phyloP scores from a whole-genome alignment of 1,140 invertebrate genomes.

The Dinoponera quadriceps region DNA sequence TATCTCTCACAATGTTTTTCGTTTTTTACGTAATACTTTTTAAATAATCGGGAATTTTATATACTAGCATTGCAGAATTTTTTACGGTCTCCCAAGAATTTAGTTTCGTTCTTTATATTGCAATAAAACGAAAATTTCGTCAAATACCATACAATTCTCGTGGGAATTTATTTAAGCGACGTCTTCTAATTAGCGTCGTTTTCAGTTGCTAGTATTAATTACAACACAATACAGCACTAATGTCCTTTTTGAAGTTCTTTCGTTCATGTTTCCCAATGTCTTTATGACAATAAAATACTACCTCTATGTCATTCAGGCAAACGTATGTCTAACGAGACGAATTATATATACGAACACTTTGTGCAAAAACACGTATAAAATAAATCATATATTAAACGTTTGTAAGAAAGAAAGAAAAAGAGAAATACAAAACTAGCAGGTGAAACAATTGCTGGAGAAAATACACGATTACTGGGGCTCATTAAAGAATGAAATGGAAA shows the following conservation, averaged over 20 bases:
- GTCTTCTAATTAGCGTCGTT: background rate
- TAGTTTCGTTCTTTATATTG: background rate
- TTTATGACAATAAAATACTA: constrained; percentile 15
- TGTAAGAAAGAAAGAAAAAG: background rate
- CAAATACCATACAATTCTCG: background rate
- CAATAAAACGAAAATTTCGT: background rate
- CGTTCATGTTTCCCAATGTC: constrained; percentile 5
- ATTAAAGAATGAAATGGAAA: constrained; percentile 33
- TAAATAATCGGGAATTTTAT: too few species aligned
- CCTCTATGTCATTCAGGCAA: constrained; percentile 16
- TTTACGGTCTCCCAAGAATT: too few species aligned
- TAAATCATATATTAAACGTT: constrained; percentile 10
- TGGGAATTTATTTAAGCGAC: background rate
- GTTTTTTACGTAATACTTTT: too few species aligned
- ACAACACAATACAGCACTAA: constrained; percentile 17
- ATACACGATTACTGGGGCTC: constrained; percentile 39
- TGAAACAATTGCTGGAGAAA: constrained; percentile 16
- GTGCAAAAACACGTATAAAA: background rate
- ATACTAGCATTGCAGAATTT: too few species aligned
- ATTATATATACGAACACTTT: background rate
- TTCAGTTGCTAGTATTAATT: constrained; percentile 9
- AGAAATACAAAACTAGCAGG: background rate
- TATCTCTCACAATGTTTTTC: too few species aligned
- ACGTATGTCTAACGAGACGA: constrained; percentile 15
- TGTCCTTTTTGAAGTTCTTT: constrained; percentile 6